Evolutionary conservation across 2,888 invertebrate species (phyloP).

Genomic region (Alcis repandata): DNA sequence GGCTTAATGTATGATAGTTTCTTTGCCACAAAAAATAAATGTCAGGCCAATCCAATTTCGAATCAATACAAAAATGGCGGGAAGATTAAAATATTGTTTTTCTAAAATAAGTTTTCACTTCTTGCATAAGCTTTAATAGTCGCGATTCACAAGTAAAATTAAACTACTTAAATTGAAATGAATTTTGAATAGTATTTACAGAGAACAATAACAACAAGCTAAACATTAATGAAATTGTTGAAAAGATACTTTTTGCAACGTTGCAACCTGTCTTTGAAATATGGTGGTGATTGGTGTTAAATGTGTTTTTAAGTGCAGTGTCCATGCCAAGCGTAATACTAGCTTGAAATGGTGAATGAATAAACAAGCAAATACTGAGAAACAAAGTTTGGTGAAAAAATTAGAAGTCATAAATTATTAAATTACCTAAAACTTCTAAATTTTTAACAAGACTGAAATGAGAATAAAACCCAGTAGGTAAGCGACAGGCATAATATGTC

Average conservation of each 20-base stretch:
- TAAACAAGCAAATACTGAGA: slow-evolving; percentile 35
- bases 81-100: neutral
- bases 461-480: no score
- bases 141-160: slow-evolving; percentile 34
- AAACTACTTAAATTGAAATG: slow-evolving; percentile 24
- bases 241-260: slow-evolving; percentile 13
- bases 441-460: no score
- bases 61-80: neutral
- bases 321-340: slow-evolving; percentile 60
- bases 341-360: slow-evolving; percentile 49
- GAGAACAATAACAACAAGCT: slow-evolving; percentile 26
- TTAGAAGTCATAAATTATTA: no score
- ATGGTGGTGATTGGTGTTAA: slow-evolving; percentile 37
- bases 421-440: no score
- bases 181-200: slow-evolving; percentile 34
- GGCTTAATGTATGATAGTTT: no score
- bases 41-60: neutral
- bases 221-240: slow-evolving; percentile 26
- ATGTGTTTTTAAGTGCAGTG: slow-evolving; percentile 51
- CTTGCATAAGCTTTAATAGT: slow-evolving; percentile 29
- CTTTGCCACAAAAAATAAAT: no score
- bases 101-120: neutral
- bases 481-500: no score
- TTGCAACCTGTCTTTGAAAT: slow-evolving; percentile 15
- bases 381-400: slow-evolving; percentile 29